Conservation (phyloP, 1,140 invertebrate genomes). For the Hylaeus anthracinus region DNA sequence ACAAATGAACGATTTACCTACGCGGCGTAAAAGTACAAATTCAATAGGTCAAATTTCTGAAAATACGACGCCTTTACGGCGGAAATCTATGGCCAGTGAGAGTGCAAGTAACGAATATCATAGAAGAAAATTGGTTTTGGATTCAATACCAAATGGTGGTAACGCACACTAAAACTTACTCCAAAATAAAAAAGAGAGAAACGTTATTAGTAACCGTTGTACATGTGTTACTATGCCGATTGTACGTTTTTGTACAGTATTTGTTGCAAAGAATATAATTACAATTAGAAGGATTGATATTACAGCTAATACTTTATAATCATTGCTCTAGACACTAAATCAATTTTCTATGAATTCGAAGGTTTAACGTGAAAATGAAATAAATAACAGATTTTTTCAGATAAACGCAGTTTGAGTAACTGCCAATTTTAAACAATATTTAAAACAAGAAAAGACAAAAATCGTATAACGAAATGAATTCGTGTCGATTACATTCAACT, state of each 20-base stretch:
- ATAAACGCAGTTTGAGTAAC: slow-evolving; percentile 2
- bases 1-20: slow-evolving; percentile 60
- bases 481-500: slow-evolving; percentile 1
- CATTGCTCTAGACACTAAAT: slow-evolving; percentile 57
- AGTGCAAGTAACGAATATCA: slow-evolving; percentile 68
- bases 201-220: slow-evolving; percentile 46
- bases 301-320: slow-evolving; percentile 53
- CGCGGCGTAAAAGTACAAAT: slow-evolving; percentile 74
- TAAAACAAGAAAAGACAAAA: background rate
- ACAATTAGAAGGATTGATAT: slow-evolving; percentile 59
- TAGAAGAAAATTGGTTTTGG: slow-evolving; percentile 72
- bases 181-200: slow-evolving; percentile 43
- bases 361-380: slow-evolving; percentile 39
- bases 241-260: slow-evolving; percentile 75
- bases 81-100: slow-evolving; percentile 69
- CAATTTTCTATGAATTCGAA: slow-evolving; percentile 44
- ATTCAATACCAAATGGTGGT: slow-evolving; percentile 61
- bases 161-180: slow-evolving; percentile 60
- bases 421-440: background rate
- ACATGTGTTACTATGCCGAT: slow-evolving; percentile 52
- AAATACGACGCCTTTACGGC: slow-evolving; percentile 54
- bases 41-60: slow-evolving; percentile 58
- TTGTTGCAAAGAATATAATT: slow-evolving; percentile 73
- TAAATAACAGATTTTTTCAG: slow-evolving; percentile 7
- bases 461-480: slow-evolving; percentile 5